Evolutionary conservation across 1,140 invertebrate genomes (phyloP).

Genomic region (Tetramorium parvispinum): DNA sequence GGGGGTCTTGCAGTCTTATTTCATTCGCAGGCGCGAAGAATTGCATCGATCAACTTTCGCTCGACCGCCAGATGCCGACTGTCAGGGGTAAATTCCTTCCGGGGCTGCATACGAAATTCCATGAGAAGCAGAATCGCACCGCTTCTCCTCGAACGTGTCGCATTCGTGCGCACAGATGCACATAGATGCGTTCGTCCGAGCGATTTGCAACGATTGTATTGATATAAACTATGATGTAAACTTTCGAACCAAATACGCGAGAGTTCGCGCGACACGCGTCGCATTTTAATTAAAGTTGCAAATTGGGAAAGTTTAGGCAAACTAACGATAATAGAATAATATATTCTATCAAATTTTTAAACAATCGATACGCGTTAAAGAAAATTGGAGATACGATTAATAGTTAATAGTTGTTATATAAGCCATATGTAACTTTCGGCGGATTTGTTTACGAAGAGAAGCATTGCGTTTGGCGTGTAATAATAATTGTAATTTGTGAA

Average conservation of each 20-base stretch:
- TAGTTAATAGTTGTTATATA: background rate
- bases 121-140: background rate
- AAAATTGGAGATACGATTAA: background rate
- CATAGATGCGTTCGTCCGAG: background rate
- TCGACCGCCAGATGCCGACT: conserved; percentile 5
- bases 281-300: background rate
- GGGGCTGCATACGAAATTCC: conserved; percentile 30
- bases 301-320: background rate
- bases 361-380: background rate
- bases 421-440: background rate
- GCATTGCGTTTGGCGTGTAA: background rate
- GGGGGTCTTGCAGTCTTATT: conserved; percentile 49
- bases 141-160: background rate
- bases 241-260: background rate
- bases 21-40: conserved; percentile 36
- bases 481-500: background rate
- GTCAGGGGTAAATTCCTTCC: conserved; percentile 30
- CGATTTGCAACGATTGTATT: conserved; percentile 10
- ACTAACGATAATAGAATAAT: background rate
- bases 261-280: background rate
- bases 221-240: background rate
- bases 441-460: background rate
- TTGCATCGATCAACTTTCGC: conserved; percentile 55
- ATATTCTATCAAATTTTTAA: background rate
- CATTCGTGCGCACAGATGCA: background rate